Base-by-base conservation (phyloP, 1,140 invertebrate genomes). In the Zelostemma sp. region DNA sequence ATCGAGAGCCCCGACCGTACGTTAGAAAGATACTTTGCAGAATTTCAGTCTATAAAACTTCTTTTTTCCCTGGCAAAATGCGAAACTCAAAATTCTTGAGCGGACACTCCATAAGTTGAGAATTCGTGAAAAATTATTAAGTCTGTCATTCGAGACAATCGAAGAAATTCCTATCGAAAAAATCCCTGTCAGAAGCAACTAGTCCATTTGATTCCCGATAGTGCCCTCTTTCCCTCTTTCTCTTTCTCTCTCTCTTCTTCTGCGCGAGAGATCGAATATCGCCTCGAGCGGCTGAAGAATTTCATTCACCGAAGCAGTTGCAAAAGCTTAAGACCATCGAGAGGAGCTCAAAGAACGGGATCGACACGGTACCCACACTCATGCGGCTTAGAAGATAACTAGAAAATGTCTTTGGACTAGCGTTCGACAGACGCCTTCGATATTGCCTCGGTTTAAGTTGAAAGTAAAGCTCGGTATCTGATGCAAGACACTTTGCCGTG, bases 271-370 rank as follows among this genome's bases (percentile, higher is more conserved):
- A 56, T 50, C 61, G 12, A 51, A 57, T 47, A 47, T 16, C 48
- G 48, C 40, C 55, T 57, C 33, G 14, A 48, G 38, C 35, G 38
- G 31, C 14, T 50, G 40, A 64, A 64, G 61, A 64, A 64, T 64
- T 64, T 64, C 47, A 64, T 64, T 64, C 54, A 49, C 45, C 3
- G 40, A 21, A 53, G 41, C 49, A 54, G 50, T 61, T 48, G 49
- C 33, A 47, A n/a, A n/a, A 61, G 50, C 43, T 48, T 41, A 17
- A 41, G 47, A 56, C 38, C 53, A 50, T 50, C 33, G 35, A 8
- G 6, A 17, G 53, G 38, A 56, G 56, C 49, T 61, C 48, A 53
- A 60, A 35, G 48, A 50, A 38, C 48, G 47, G 31, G 47, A 49
- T 49, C 47, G 21, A 49, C 47, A 11, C 47, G 21, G 28, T 19